Evolutionary conservation across 2,113 vertebrate species (phyloP).

Genomic region (Anguilla japonica): DNA sequence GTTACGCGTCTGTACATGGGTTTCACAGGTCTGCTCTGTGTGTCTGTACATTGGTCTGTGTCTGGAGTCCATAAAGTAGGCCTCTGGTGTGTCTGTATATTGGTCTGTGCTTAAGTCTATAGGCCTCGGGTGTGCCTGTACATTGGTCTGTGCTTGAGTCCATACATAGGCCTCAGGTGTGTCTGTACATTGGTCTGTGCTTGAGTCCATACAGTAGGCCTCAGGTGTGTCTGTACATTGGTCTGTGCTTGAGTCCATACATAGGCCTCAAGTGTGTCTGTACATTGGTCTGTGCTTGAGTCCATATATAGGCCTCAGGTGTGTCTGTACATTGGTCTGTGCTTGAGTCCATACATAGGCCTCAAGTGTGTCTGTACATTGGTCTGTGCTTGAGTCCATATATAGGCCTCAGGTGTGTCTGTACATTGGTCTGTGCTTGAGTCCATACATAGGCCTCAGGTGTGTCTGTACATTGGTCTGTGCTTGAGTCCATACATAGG

Average conservation of each 20-base stretch:
- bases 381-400: too few relatives aligned
- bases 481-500: background rate
- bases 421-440: too few relatives aligned
- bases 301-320: background rate
- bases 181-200: background rate
- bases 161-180: background rate
- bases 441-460: background rate
- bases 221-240: background rate
- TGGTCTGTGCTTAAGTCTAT: background rate
- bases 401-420: too few relatives aligned
- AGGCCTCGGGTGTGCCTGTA: background rate
- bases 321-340: background rate
- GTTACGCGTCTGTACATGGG: too few relatives aligned
- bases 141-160: background rate
- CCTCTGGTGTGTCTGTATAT: background rate
- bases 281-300: background rate
- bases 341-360: too few relatives aligned
- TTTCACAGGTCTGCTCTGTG: background rate
- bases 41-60: background rate
- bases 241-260: background rate
- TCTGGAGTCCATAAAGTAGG: background rate
- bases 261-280: background rate
- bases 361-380: too few relatives aligned
- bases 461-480: background rate
- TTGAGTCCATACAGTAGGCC: background rate